phyloP scores from a whole-genome alignment of 2,113 vertebrate species.

The Python bivittatus region DNA sequence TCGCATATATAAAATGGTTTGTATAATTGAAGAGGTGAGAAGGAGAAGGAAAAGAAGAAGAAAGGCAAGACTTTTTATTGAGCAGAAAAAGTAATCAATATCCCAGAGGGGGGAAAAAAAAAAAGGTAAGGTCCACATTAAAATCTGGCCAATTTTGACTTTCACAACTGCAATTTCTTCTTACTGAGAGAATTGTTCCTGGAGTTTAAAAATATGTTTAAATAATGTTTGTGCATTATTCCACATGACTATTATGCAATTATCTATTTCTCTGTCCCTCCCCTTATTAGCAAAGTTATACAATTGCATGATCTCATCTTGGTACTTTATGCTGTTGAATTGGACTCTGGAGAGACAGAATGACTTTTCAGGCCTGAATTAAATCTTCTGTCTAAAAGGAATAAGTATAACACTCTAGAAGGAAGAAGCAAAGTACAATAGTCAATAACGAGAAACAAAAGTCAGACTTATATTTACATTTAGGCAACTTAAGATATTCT shows the following conservation, averaged over 20 bases:
- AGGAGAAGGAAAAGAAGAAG: background rate
- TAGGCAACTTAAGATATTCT: constrained; percentile 70
- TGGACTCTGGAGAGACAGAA: constrained; percentile 56
- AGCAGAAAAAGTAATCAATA: background rate
- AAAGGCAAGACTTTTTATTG: background rate
- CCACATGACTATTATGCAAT: background rate
- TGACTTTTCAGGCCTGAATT: constrained; percentile 59
- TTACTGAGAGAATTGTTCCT: background rate
- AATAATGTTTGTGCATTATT: background rate
- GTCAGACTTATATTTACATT: background rate
- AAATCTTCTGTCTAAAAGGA: constrained; percentile 70
- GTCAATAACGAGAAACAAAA: constrained; percentile 76
- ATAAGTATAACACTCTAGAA: constrained; percentile 76
- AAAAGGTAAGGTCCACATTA: background rate
- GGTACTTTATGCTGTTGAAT: constrained; percentile 31
- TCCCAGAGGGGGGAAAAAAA: background rate
- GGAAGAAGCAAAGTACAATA: constrained; percentile 77
- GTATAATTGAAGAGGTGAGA: background rate
- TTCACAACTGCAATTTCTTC: background rate
- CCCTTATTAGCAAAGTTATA: constrained; percentile 49
- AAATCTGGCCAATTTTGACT: background rate
- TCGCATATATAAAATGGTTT: background rate
- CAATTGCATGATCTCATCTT: constrained; percentile 36
- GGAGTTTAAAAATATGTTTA: background rate
- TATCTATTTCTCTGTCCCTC: constrained; percentile 26